Percentiles rank a stretch among this genome's conserved stretches.
Conservation (phyloP, 2,797 vertebrate genomes). For the Sylvia borin region DNA sequence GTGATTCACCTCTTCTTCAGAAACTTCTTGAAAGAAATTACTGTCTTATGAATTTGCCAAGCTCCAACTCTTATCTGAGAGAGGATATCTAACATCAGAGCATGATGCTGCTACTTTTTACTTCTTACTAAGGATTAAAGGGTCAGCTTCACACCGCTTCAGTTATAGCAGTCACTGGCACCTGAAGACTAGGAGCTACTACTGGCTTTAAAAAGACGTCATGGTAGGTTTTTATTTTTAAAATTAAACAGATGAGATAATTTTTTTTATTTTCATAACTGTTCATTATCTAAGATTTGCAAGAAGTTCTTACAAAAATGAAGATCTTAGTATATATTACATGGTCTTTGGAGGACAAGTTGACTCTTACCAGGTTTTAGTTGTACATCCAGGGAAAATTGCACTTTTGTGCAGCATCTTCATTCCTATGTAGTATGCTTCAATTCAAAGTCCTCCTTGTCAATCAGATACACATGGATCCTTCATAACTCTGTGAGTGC, state of each 20-base stretch:
- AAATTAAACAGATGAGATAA: neutral
- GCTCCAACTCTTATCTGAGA: neutral
- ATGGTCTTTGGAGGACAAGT: neutral
- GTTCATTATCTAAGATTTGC: neutral
- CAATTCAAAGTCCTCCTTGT: neutral
- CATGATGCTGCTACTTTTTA: neutral
- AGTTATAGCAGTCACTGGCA: neutral
- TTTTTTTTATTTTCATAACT: neutral
- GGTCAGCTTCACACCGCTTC: neutral
- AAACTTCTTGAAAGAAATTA: neutral
- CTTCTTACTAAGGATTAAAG: neutral
- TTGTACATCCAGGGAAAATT: neutral
- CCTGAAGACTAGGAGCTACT: neutral
- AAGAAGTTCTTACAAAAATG: neutral
- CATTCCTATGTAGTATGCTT: neutral
- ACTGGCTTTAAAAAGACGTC: neutral
- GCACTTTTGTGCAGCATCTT: neutral
- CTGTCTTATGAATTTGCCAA: neutral
- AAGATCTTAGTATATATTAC: neutral
- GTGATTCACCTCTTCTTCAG: neutral
- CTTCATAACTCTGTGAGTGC: fast-evolving
- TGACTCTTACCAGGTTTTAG: neutral
- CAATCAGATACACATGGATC: neutral
- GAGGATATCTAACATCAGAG: neutral
- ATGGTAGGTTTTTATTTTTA: neutral